Evolutionary conservation across 2,797 vertebrate species (phyloP).

Genomic region (Craterocephalus amniculus): DNA sequence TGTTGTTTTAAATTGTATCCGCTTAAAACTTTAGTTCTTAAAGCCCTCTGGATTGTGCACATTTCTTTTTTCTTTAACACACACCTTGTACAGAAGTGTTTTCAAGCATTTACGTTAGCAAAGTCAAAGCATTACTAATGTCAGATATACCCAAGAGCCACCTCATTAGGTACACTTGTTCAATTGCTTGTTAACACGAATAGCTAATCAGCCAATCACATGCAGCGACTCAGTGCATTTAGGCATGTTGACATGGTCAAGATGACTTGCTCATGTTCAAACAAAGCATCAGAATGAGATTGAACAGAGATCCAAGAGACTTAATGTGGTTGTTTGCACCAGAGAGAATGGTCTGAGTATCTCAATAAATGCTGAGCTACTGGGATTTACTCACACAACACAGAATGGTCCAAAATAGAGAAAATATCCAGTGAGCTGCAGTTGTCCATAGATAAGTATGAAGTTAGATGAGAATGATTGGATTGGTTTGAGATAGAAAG

Average conservation of each 20-base stretch:
- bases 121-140: constrained; percentile 9
- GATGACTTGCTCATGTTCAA: background rate
- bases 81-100: background rate
- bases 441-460: too few species aligned
- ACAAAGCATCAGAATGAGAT: background rate
- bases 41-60: background rate
- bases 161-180: background rate
- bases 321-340: too few species aligned
- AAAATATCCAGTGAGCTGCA: too few species aligned
- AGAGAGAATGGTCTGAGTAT: too few species aligned
- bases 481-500: too few species aligned
- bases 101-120: background rate
- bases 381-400: too few species aligned
- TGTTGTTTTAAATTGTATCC: constrained; percentile 17
- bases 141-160: background rate
- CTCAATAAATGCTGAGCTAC: too few species aligned
- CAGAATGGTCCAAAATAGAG: too few species aligned
- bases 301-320: background rate
- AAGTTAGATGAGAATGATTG: too few species aligned
- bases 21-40: background rate
- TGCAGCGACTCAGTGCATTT: background rate
- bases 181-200: background rate
- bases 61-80: background rate
- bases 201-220: background rate
- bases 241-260: background rate